Evolutionary conservation across 2,113 vertebrate genomes (phyloP).

Genomic region (Cisticola juncidis): DNA sequence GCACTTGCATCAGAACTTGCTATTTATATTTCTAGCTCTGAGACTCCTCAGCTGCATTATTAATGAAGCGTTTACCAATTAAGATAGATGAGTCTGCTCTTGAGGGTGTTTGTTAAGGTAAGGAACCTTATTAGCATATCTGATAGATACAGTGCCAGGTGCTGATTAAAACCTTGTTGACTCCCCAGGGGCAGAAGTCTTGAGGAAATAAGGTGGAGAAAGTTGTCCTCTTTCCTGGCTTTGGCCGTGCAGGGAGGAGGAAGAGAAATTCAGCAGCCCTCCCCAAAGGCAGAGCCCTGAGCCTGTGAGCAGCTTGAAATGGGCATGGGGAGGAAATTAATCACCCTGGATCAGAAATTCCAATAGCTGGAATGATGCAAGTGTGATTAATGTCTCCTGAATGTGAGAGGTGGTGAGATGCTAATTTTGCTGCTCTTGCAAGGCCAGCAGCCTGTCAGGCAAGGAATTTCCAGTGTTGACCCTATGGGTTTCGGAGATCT

Average conservation of each 20-base stretch:
- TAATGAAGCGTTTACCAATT: slow-evolving; percentile 79
- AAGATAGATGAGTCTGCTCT: slow-evolving; percentile 74
- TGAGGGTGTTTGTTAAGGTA: slow-evolving; percentile 79
- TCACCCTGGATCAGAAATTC: slow-evolving; percentile 48
- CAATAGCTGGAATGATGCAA: slow-evolving; percentile 14
- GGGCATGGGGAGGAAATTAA: slow-evolving; percentile 39
- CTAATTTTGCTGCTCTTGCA: slow-evolving; percentile 29
- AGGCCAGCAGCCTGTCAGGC: slow-evolving; percentile 38
- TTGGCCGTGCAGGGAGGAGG: neutral
- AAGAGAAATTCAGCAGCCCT: neutral
- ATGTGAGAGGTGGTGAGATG: slow-evolving; percentile 30
- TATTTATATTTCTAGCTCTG: slow-evolving; percentile 66
- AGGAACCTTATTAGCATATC: slow-evolving; percentile 78
- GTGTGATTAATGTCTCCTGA: slow-evolving; percentile 58
- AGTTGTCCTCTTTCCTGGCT: slow-evolving; percentile 11
- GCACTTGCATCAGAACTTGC: slow-evolving; percentile 64
- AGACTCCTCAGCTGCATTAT: slow-evolving; percentile 74
- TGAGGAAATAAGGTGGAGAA: slow-evolving; percentile 34
- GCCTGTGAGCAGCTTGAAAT: neutral
- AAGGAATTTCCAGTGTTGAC: slow-evolving; percentile 7
- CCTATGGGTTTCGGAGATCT: slow-evolving; percentile 23
- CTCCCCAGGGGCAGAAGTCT: slow-evolving; percentile 44
- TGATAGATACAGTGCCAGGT: slow-evolving; percentile 71
- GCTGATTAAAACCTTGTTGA: slow-evolving; percentile 65
- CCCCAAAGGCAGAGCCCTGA: neutral